Conservation (phyloP, 2,888 invertebrate species). For the Pterostichus madidus region DNA sequence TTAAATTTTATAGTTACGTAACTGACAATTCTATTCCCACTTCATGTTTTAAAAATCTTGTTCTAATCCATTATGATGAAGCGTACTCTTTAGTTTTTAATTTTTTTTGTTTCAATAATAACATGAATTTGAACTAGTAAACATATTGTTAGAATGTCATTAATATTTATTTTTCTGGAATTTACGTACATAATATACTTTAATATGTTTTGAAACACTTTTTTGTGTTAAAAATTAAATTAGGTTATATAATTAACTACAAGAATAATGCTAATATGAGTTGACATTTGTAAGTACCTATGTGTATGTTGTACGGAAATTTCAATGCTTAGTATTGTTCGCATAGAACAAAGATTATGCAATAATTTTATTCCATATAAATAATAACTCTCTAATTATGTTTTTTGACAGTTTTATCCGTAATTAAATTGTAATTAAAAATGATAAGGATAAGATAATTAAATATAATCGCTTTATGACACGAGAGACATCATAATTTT, state of each 20-base stretch:
- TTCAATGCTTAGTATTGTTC: slow-evolving; percentile 6
- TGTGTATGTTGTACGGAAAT: no score
- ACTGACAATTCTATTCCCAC: no score
- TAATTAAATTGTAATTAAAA: slow-evolving; percentile 21
- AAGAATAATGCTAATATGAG: no score
- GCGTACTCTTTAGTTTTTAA: no score
- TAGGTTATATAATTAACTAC: no score
- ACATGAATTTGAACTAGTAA: background rate
- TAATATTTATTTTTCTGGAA: no score
- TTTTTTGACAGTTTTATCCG: slow-evolving; percentile 30
- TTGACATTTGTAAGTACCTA: no score
- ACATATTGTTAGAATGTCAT: background rate
- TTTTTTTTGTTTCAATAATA: background rate
- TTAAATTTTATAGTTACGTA: no score
- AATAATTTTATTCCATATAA: slow-evolving; percentile 19
- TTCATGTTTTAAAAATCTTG: no score
- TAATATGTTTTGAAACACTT: background rate
- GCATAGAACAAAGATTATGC: background rate
- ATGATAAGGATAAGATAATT: slow-evolving; percentile 33
- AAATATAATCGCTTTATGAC: slow-evolving; percentile 12
- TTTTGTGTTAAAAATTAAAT: background rate
- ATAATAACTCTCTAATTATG: background rate
- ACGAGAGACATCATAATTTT: slow-evolving; percentile 9
- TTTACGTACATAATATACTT: background rate
- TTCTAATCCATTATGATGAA: no score